phyloP scores from a whole-genome alignment of 2,797 vertebrate genomes.

The Cephalopachus bancanus region DNA sequence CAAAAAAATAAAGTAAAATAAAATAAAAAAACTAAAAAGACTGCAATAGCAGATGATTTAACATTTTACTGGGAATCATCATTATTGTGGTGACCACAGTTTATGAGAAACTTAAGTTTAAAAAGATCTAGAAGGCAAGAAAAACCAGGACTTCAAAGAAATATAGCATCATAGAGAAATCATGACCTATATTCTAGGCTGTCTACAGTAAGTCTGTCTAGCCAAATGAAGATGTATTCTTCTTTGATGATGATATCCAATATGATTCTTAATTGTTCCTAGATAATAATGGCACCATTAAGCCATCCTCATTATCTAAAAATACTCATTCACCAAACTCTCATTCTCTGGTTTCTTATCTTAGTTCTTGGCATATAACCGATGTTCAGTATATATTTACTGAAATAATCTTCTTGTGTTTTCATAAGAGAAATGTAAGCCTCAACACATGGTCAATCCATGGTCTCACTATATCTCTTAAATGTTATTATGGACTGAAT shows the following conservation, averaged over 20 bases:
- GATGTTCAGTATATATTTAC: not conserved
- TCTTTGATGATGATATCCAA: constrained; percentile 3
- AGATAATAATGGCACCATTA: not conserved
- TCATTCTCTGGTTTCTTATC: constrained; percentile 2
- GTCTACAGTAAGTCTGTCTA: not conserved
- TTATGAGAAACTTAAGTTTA: constrained; percentile 27
- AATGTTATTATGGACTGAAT: not conserved
- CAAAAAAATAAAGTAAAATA: no score
- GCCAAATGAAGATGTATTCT: not conserved
- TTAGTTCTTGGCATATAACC: not conserved
- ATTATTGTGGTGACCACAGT: constrained; percentile 4
- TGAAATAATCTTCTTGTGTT: not conserved
- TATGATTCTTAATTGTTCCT: constrained; percentile 10
- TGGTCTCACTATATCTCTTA: not conserved
- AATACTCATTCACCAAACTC: constrained; percentile 21
- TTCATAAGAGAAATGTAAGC: not conserved
- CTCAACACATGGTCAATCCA: constrained; percentile 1
- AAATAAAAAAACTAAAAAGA: not conserved
- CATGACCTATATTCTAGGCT: not conserved
- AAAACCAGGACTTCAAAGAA: constrained; percentile 21
- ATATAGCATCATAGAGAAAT: constrained; percentile 22
- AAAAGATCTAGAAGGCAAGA: not conserved
- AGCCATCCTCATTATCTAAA: not conserved
- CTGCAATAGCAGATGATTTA: constrained; percentile 10
- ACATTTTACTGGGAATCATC: not conserved